Evolutionary conservation across 2,888 invertebrate genomes (phyloP).

Genomic region (Incurvaria masculella): DNA sequence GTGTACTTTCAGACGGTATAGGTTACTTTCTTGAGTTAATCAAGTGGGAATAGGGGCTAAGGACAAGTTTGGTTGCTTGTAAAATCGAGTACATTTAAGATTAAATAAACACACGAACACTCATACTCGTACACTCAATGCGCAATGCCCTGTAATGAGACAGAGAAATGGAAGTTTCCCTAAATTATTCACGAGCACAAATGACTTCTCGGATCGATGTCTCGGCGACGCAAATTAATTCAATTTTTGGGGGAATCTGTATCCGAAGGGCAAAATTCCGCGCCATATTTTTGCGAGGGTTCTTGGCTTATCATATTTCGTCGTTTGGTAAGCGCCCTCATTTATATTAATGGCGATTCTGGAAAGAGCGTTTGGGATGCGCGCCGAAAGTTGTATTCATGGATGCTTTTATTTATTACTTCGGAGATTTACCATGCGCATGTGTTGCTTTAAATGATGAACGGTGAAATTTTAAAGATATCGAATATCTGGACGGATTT

Average conservation of each 20-base stretch:
- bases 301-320: slow-evolving; percentile 37
- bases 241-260: neutral
- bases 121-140: no score
- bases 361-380: neutral
- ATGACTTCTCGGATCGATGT: neutral
- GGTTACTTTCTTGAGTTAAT: no score
- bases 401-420: neutral
- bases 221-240: neutral
- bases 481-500: no score
- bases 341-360: slow-evolving; percentile 35
- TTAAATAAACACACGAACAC: no score
- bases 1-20: no score
- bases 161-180: neutral
- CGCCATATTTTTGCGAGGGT: neutral
- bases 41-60: no score
- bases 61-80: no score
- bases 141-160: no score
- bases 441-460: neutral
- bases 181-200: neutral
- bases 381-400: neutral
- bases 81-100: no score
- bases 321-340: slow-evolving; percentile 28
- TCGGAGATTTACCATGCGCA: neutral
- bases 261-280: neutral
- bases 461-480: no score